Percentiles rank a stretch among this genome's conserved stretches.
These are phyloP conservation scores for Melinaea marsaeus DNA, from an alignment of 2,888 invertebrate genomes.

Conservation along the genomic window DNA sequence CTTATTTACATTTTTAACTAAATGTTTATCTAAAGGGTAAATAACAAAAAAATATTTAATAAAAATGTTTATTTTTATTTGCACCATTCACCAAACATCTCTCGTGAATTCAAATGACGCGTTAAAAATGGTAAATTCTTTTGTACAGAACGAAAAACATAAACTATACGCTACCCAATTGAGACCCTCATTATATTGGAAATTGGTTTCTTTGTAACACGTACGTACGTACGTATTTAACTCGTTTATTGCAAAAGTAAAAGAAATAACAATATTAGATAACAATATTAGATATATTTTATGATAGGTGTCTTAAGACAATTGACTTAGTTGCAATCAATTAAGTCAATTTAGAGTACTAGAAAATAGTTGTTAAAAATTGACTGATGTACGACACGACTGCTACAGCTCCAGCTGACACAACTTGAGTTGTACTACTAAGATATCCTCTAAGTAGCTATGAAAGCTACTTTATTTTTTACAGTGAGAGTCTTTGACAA, in stretches of 20 bases:
- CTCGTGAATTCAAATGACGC: slow-evolving; percentile 56
- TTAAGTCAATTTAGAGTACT: too few relatives aligned
- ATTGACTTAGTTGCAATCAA: too few relatives aligned
- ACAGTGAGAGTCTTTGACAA: too few relatives aligned
- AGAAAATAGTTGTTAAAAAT: too few relatives aligned
- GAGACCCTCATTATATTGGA: slow-evolving; percentile 34
- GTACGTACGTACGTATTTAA: neutral
- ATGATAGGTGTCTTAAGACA: too few relatives aligned
- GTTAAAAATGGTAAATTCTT: slow-evolving; percentile 38
- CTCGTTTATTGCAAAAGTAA: neutral
- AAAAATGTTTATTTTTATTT: slow-evolving; percentile 1
- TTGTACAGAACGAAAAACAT: slow-evolving; percentile 48
- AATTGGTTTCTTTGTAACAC: slow-evolving; percentile 30
- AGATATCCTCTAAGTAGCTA: too few relatives aligned
- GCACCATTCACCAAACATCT: slow-evolving; percentile 33
- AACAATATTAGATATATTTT: neutral
- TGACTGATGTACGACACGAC: too few relatives aligned
- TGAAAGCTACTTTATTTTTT: too few relatives aligned
- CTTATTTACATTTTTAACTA: too few relatives aligned
- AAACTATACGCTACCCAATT: slow-evolving; percentile 38
- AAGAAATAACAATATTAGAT: neutral
- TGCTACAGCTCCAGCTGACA: too few relatives aligned
- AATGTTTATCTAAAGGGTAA: too few relatives aligned
- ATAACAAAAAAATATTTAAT: neutral
- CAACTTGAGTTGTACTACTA: too few relatives aligned